Base-by-base conservation (phyloP, 1,140 invertebrate genomes). In the Atta texana region DNA sequence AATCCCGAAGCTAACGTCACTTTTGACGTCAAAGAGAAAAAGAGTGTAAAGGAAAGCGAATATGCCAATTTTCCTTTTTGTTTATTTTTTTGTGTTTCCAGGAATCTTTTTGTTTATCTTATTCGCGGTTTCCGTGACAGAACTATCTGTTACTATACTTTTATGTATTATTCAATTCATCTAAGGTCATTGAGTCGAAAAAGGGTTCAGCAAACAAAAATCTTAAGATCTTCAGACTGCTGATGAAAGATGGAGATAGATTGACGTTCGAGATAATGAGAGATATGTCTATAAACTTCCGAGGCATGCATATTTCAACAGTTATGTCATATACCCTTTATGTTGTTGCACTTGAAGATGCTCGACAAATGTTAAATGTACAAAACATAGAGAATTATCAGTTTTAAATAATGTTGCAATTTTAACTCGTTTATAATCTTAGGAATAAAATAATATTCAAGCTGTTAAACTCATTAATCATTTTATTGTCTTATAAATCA, bases 11-110 rank as follows among this genome's bases (percentile, higher is more conserved):
- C 72, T 53, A 59, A 74, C 76, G 64, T 80, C 31, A 74, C 16
- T 74, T 31, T 85, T 87, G 85, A 90, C 88, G 74, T 90, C 89
- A 90, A 63, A 59, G 57, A 16, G 39, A 85, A 68, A 63, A 84
- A 75, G 69, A 84, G 69, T 10, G 55, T 80, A 34, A 57, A 59
- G 49, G 78, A 74, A 74, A 75, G 53, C 55, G 39, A 74, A 18
- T 61, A 74, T 74, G 74, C 74, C 66, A 71, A 81, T 76, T 87
- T 72, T 68, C 59, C 76, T 68, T 86, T 39, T 59, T 66, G 34
- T 21, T 69, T 21, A 24, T n/a, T 69, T 86, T 66, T 84, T 66
- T 68, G 10, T 64, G 24, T 59, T 81, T 14, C 34, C 39, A 59
- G 76, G 31, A 68, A 74, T n/a, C 69, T 71, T 76, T 85, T 75